These are phyloP conservation scores for Ormyrus labotus DNA, from an alignment of 2,888 invertebrate genomes.

Conservation along the genomic window DNA sequence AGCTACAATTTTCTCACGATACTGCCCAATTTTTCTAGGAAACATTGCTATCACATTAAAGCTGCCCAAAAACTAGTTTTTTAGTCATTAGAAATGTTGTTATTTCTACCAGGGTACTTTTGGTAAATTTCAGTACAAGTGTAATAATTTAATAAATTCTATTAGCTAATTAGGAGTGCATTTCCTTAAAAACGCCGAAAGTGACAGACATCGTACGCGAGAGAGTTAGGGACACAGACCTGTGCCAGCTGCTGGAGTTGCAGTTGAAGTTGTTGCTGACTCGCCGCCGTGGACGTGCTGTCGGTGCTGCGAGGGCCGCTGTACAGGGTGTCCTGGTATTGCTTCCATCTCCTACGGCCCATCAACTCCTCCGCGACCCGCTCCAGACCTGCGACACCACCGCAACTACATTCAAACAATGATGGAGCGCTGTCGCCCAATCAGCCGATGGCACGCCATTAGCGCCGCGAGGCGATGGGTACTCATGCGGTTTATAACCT, in stretches of 20 bases:
- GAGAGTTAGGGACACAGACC: constrained; percentile 11
- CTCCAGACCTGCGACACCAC: constrained; percentile 88
- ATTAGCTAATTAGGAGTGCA: too few relatives aligned
- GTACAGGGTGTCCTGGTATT: constrained; percentile 88
- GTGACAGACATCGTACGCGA: not conserved
- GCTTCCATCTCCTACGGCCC: constrained; percentile 97
- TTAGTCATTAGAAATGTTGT: too few relatives aligned
- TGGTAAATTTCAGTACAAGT: too few relatives aligned
- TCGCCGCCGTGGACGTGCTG: constrained; percentile 62
- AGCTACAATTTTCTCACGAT: too few relatives aligned
- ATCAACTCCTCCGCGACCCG: constrained; percentile 97
- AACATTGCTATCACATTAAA: too few relatives aligned
- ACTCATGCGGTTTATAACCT: not conserved
- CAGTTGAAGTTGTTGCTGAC: constrained; percentile 56
- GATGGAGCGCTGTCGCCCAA: constrained; percentile 62
- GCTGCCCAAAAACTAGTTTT: too few relatives aligned
- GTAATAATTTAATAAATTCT: too few relatives aligned
- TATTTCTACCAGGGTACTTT: too few relatives aligned
- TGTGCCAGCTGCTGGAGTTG: constrained; percentile 53
- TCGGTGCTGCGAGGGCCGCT: constrained; percentile 74
- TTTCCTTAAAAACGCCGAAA: not conserved
- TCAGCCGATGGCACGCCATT: constrained; percentile 35
- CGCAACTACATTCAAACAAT: constrained; percentile 72
- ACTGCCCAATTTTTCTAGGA: too few relatives aligned
- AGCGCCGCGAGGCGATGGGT: not conserved